Evolutionary conservation across 1,140 invertebrate genomes (phyloP).

Genomic region (Lutraria rhynchaena): DNA sequence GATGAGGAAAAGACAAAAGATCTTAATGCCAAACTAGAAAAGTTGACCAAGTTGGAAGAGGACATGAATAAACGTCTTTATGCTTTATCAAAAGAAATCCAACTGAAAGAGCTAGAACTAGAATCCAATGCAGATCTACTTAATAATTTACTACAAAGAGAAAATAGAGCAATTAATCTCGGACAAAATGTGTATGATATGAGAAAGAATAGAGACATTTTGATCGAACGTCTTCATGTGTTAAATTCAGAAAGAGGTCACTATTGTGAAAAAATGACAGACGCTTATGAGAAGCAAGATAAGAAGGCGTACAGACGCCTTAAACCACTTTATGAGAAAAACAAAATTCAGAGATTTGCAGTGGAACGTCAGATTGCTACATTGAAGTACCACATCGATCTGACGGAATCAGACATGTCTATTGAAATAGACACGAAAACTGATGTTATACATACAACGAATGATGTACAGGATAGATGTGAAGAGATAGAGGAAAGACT

Average conservation of each 20-base stretch:
- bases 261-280: conserved; percentile 61
- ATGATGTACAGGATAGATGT: conserved; percentile 76
- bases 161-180: conserved; percentile 69
- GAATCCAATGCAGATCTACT: conserved; percentile 67
- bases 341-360: conserved; percentile 72
- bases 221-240: conserved; percentile 59
- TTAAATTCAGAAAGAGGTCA: conserved; percentile 67
- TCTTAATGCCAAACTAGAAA: conserved; percentile 70
- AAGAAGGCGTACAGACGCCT: conserved; percentile 66
- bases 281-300: conserved; percentile 54
- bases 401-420: conserved; percentile 68
- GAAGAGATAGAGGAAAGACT: conserved; percentile 73
- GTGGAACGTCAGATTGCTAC: conserved; percentile 70
- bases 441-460: conserved; percentile 73
- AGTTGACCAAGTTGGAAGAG: conserved; percentile 63
- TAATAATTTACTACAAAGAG: conserved; percentile 69
- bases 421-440: conserved; percentile 73
- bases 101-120: conserved; percentile 65
- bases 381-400: conserved; percentile 66
- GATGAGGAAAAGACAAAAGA: conserved; percentile 76
- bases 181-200: conserved; percentile 65
- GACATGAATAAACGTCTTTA: conserved; percentile 65
- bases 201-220: conserved; percentile 52
- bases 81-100: conserved; percentile 67
- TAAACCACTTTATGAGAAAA: conserved; percentile 69